These are phyloP conservation scores for Botia almorhae DNA, from an alignment of 2,797 vertebrate species.

Conservation along the genomic window DNA sequence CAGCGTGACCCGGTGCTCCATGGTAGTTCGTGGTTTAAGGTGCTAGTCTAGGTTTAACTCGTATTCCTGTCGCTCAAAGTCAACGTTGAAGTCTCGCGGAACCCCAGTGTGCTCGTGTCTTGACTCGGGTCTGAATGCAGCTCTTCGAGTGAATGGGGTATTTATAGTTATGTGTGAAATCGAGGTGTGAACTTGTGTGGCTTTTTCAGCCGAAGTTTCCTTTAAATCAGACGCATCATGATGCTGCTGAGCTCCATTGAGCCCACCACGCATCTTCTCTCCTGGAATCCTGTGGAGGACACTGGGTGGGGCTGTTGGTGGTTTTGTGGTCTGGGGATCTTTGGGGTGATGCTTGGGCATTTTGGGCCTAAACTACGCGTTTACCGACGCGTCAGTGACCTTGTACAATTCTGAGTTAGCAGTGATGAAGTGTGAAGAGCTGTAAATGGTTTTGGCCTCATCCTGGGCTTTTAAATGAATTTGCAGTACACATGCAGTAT, in stretches of 20 bases:
- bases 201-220: constrained; percentile 60
- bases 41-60: constrained; percentile 19
- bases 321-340: constrained; percentile 35
- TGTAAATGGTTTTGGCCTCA: background rate
- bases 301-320: constrained; percentile 50
- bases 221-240: constrained; percentile 62
- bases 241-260: background rate
- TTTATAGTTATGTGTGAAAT: constrained; percentile 57
- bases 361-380: too few species aligned
- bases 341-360: constrained; percentile 19
- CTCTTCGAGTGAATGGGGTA: constrained; percentile 49
- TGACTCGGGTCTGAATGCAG: constrained; percentile 45
- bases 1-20: constrained; percentile 22
- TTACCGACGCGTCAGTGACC: background rate
- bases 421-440: background rate
- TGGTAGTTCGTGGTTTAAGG: constrained; percentile 29
- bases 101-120: constrained; percentile 30
- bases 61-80: constrained; percentile 33
- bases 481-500: too few species aligned
- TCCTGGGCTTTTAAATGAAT: background rate
- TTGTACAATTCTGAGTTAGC: too few species aligned
- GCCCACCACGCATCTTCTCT: constrained; percentile 19
- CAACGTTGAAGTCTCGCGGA: background rate
- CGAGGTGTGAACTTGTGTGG: constrained; percentile 64
- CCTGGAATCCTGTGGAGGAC: constrained; percentile 45